Conservation (phyloP, 2,797 vertebrate genomes). For the Lepus townsendii region DNA sequence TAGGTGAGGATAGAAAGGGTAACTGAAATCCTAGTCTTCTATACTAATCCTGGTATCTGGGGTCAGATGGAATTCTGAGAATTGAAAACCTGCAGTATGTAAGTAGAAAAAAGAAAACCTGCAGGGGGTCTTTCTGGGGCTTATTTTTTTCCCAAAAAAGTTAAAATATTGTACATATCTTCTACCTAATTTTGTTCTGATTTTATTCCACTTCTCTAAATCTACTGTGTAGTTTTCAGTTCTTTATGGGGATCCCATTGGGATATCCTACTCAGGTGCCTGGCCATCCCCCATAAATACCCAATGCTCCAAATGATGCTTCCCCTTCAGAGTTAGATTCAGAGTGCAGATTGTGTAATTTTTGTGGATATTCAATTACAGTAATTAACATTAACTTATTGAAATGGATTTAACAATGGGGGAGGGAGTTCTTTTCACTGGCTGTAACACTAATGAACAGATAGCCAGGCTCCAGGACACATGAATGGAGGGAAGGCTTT, state of each 20-base stretch:
- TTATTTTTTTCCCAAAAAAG: neutral
- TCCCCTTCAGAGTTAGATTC: constrained; percentile 1
- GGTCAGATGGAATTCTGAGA: neutral
- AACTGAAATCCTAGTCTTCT: neutral
- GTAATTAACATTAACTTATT: constrained; percentile 3
- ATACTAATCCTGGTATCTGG: neutral
- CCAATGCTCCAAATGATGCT: neutral
- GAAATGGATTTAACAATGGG: neutral
- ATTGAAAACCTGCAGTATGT: neutral
- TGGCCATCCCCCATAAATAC: neutral
- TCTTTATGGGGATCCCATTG: neutral
- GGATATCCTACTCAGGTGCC: neutral
- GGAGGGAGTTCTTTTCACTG: constrained; percentile 13
- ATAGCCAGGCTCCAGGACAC: neutral
- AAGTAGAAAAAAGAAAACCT: neutral
- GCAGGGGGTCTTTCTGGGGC: neutral
- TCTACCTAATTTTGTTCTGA: neutral
- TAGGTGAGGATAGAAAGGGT: neutral
- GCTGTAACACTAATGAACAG: neutral
- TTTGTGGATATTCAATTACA: neutral
- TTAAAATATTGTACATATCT: neutral
- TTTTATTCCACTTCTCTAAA: neutral
- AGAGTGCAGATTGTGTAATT: constrained; percentile 7
- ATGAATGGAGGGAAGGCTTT: neutral
- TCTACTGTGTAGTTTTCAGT: neutral